phyloP scores from a whole-genome alignment of 1,140 invertebrate genomes.

The Cotesia chilonis region DNA sequence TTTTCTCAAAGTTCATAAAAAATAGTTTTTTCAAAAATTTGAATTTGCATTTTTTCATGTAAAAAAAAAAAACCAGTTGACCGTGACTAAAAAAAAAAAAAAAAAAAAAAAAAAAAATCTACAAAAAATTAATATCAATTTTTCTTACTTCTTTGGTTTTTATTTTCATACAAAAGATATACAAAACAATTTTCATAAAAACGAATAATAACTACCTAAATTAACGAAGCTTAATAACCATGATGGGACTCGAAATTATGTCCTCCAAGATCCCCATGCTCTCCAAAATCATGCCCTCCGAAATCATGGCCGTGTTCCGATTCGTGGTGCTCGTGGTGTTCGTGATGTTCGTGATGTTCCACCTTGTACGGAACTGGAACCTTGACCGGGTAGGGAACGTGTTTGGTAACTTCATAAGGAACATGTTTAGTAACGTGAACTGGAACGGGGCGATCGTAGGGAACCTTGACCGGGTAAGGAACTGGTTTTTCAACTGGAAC shows the following conservation, averaged over 20 bases:
- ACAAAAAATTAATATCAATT: neutral
- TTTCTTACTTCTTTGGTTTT: constrained; percentile 56
- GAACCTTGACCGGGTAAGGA: constrained; percentile 49
- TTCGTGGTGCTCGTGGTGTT: constrained; percentile 41
- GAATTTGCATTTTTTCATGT: too few species aligned
- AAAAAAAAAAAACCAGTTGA: too few species aligned
- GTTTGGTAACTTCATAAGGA: constrained; percentile 53
- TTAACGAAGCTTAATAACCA: constrained; percentile 44
- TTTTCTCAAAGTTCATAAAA: too few species aligned
- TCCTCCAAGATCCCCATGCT: constrained; percentile 30
- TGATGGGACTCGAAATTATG: constrained; percentile 29
- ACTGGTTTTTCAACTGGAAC: constrained; percentile 45
- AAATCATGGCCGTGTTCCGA: constrained; percentile 46
- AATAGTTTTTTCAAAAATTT: too few species aligned
- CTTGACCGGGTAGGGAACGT: constrained; percentile 52
- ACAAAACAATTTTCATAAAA: constrained; percentile 30
- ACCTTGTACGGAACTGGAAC: constrained; percentile 63
- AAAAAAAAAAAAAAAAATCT: too few species aligned
- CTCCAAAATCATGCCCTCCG: constrained; percentile 42
- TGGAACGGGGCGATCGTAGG: constrained; percentile 45
- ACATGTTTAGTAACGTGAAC: constrained; percentile 49
- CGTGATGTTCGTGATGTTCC: constrained; percentile 44
- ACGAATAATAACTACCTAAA: constrained; percentile 38
- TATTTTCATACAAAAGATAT: constrained; percentile 35
- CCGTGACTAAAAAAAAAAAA: too few species aligned